phyloP scores from a whole-genome alignment of 2,113 vertebrate genomes.

The Phyllostomus discolor region DNA sequence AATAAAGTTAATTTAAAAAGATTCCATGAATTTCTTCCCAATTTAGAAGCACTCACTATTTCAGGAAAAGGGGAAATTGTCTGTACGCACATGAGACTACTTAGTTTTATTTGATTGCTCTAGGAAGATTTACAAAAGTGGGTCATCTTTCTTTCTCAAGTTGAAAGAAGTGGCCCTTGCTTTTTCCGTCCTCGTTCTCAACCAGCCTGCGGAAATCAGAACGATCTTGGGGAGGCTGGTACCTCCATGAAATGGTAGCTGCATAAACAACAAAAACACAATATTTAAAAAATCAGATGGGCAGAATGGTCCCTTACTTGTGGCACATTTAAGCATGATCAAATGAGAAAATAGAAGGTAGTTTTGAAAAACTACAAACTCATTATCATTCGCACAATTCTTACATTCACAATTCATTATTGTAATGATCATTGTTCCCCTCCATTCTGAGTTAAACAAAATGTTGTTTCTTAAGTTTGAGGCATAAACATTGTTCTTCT shows the following conservation, averaged over 20 bases:
- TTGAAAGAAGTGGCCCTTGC: not conserved
- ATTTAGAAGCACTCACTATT: constrained; percentile 1
- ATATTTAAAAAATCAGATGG: not conserved
- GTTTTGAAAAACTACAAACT: not conserved
- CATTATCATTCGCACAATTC: not conserved
- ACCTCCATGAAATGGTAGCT: not conserved
- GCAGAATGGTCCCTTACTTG: not conserved
- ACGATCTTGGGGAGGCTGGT: not conserved
- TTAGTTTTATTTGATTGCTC: not conserved
- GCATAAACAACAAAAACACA: not conserved
- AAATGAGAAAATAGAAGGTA: not conserved
- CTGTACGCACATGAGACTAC: not conserved
- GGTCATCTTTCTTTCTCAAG: not conserved
- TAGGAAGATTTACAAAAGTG: not conserved
- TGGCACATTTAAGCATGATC: not conserved
- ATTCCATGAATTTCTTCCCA: not conserved
- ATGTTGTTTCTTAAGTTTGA: not conserved
- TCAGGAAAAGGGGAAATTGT: not conserved
- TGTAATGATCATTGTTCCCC: not conserved
- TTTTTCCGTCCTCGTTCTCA: not conserved
- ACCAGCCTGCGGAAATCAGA: not conserved
- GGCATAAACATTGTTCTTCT: not conserved
- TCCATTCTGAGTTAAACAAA: not conserved
- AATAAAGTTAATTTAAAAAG: not conserved
- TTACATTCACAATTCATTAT: not conserved